Percentiles rank a stretch among this genome's conserved stretches.
Evolutionary conservation across 2,113 vertebrate species (phyloP).

Genomic region (Dipodomys merriami): DNA sequence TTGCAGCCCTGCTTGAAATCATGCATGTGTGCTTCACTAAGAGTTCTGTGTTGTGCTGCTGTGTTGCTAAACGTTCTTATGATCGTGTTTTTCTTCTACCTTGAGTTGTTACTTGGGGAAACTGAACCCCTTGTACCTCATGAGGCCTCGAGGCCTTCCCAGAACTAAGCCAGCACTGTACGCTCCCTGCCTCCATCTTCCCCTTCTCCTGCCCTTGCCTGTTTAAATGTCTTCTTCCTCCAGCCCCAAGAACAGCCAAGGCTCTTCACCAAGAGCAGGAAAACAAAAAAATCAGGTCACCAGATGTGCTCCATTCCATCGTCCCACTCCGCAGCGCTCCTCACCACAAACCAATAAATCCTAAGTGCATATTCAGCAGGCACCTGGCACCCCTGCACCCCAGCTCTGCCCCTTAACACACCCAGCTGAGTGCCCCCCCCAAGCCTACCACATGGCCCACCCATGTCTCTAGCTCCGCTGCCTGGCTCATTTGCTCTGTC

Average conservation of each 20-base stretch:
- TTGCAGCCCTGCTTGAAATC: not conserved
- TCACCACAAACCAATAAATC: conserved; percentile 8
- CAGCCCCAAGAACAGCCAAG: conserved; percentile 16
- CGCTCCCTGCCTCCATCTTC: not conserved
- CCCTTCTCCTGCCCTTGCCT: not conserved
- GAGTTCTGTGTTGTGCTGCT: too few relatives aligned
- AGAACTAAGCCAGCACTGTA: not conserved
- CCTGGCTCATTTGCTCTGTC: not conserved
- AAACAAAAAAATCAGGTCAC: conserved; percentile 74
- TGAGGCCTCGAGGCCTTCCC: not conserved
- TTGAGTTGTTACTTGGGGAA: not conserved
- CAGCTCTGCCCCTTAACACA: not conserved
- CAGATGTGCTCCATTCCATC: conserved; percentile 64
- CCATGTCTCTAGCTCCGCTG: not conserved
- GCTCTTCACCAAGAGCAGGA: conserved; percentile 54
- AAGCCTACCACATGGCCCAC: not conserved
- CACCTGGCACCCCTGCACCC: conserved; percentile 6
- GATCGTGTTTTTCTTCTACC: not conserved
- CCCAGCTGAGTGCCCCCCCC: not conserved
- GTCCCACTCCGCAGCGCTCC: not conserved
- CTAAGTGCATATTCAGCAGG: conserved; percentile 27
- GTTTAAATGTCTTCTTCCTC: conserved; percentile 21
- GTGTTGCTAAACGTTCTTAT: not conserved
- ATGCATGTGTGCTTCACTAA: too few relatives aligned
- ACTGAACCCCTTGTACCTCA: not conserved